phyloP scores from a whole-genome alignment of 2,888 invertebrate genomes.

The Patella pellucida region DNA sequence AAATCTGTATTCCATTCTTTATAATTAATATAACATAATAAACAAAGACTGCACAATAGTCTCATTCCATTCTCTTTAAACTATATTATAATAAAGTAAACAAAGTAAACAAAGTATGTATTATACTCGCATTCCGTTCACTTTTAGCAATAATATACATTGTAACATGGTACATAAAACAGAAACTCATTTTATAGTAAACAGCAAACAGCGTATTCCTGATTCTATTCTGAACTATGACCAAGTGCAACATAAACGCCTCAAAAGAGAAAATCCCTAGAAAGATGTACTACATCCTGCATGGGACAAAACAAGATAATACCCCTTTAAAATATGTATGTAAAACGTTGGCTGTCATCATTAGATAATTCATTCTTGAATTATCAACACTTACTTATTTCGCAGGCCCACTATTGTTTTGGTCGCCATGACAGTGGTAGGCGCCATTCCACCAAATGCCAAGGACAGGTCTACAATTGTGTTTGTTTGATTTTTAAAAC shows the following conservation, averaged over 20 bases:
- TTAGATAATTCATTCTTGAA: background rate
- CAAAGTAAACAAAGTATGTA: no score
- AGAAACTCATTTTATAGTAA: no score
- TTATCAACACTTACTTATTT: slow-evolving; percentile 60
- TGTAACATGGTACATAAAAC: no score
- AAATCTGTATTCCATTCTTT: no score
- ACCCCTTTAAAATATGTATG: background rate
- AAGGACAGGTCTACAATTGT: slow-evolving; percentile 77
- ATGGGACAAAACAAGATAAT: background rate
- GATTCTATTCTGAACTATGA: no score
- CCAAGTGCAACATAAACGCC: background rate
- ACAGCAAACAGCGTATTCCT: no score
- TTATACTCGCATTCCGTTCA: no score
- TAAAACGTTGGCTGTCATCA: background rate
- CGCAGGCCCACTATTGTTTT: slow-evolving; percentile 77
- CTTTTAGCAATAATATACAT: no score
- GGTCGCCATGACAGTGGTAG: slow-evolving; percentile 83
- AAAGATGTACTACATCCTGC: background rate
- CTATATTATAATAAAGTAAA: no score
- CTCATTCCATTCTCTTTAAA: no score
- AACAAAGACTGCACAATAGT: no score
- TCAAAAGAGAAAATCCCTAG: background rate
- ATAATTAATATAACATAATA: no score
- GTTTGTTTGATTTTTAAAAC: slow-evolving; percentile 73
- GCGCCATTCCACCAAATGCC: slow-evolving; percentile 94